These are phyloP conservation scores for Monomorium pharaonis DNA, from an alignment of 1,140 invertebrate species.

Conservation along the genomic window DNA sequence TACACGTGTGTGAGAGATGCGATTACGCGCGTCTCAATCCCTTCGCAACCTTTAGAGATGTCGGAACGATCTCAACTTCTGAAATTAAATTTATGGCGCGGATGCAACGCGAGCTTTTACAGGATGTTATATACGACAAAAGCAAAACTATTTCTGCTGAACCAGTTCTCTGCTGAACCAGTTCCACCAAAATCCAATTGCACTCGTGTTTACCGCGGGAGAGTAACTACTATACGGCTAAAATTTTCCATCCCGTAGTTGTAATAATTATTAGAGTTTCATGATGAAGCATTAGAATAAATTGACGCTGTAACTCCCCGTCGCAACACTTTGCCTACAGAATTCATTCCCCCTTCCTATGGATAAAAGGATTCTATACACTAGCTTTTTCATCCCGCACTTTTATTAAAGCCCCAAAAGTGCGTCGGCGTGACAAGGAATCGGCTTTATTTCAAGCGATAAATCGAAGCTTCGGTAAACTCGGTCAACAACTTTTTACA, in stretches of 20 bases:
- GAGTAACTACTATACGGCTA: neutral
- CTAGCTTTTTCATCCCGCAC: neutral
- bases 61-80: neutral
- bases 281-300: neutral
- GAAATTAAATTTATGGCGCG: slow-evolving; percentile 15
- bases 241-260: neutral
- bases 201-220: neutral
- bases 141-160: neutral
- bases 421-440: slow-evolving; percentile 2
- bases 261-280: neutral
- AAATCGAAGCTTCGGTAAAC: neutral
- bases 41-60: neutral
- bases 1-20: neutral
- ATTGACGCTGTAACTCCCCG: no score
- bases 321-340: neutral
- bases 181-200: neutral
- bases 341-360: neutral
- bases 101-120: neutral
- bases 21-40: neutral
- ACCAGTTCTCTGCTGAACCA: neutral
- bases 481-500: slow-evolving; percentile 6
- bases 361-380: neutral
- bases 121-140: neutral
- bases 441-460: neutral
- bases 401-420: slow-evolving; percentile 30